These are phyloP conservation scores for Riparia riparia DNA, from an alignment of 2,113 vertebrate species.

Conservation along the genomic window DNA sequence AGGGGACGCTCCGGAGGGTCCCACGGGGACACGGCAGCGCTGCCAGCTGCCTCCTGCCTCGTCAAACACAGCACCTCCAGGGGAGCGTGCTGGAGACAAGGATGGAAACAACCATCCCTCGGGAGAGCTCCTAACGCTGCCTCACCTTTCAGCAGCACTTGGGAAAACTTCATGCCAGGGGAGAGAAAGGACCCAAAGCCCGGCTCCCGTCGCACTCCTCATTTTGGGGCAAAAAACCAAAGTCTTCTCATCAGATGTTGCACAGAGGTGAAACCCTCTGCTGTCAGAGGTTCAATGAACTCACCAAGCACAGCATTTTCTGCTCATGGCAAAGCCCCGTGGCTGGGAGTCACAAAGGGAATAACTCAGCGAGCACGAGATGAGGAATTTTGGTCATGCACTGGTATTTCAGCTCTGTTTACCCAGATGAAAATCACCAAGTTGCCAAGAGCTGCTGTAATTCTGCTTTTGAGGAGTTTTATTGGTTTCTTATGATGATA, in stretches of 20 bases:
- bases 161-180: not conserved
- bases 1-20: not conserved
- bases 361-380: not conserved
- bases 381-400: not conserved
- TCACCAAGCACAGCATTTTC: not conserved
- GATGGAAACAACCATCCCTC: not conserved
- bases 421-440: not conserved
- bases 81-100: accelerated
- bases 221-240: not conserved
- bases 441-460: not conserved
- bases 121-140: not conserved
- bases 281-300: not conserved
- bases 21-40: accelerated
- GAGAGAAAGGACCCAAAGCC: not conserved
- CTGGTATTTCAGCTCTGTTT: not conserved
- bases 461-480: not conserved
- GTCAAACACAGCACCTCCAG: not conserved
- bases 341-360: not conserved
- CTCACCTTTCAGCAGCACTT: not conserved
- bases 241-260: not conserved
- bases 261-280: not conserved
- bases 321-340: not conserved
- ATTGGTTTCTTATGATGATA: not conserved
- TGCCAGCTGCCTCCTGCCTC: not conserved
- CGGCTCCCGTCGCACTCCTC: accelerated